phyloP scores from a whole-genome alignment of 2,888 invertebrate genomes.

The Bhutanitis thaidina region DNA sequence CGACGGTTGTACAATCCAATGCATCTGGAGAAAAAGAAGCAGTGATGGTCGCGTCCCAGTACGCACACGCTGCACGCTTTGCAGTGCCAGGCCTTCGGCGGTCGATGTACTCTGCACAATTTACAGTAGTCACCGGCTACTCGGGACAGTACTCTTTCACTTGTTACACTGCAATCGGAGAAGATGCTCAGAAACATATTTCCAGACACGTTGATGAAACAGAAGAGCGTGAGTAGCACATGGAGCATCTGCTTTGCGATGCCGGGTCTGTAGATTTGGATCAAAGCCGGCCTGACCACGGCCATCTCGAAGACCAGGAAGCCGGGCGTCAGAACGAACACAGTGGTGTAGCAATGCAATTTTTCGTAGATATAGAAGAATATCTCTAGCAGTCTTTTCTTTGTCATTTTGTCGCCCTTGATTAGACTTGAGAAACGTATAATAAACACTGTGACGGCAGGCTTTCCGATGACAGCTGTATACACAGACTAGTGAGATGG shows the following conservation, averaged over 20 bases:
- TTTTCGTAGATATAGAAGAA: constrained; percentile 28
- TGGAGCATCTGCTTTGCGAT: constrained; percentile 36
- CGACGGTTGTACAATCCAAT: constrained; percentile 90
- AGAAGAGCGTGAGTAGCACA: constrained; percentile 36
- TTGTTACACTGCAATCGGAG: constrained; percentile 39
- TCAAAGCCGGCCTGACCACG: constrained; percentile 42
- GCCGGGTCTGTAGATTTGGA: constrained; percentile 35
- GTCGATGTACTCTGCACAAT: constrained; percentile 83
- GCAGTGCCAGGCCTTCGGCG: constrained; percentile 93
- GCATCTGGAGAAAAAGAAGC: constrained; percentile 90
- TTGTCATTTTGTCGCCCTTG: constrained; percentile 6
- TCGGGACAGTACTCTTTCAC: constrained; percentile 36
- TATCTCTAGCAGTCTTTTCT: not conserved
- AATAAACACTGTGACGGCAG: not conserved
- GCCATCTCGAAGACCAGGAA: constrained; percentile 48
- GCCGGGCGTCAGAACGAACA: constrained; percentile 43
- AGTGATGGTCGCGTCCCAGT: constrained; percentile 89
- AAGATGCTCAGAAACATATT: constrained; percentile 50
- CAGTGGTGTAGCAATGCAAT: constrained; percentile 31
- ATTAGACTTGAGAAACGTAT: no score
- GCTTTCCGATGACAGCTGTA: not conserved
- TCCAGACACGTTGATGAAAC: constrained; percentile 51
- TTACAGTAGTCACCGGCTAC: constrained; percentile 80
- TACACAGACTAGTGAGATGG: no score
- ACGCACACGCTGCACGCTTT: constrained; percentile 88